phyloP scores from a whole-genome alignment of 2,113 vertebrate genomes.

The rabbit (Oryctolagus cuniculus) region mOryCun1.1 NC_091434.1:43298001-43298500 shows the following conservation, averaged over 20 bases:
- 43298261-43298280: constrained; percentile 53
- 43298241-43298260: constrained; percentile 61
- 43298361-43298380: background rate
- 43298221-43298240: constrained; percentile 62
- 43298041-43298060: too few species aligned
- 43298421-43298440: too few species aligned
- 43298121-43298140: too few species aligned
- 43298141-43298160: too few species aligned
- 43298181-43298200: constrained; percentile 49
- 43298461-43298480: too few species aligned
- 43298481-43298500: too few species aligned
- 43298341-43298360: constrained; percentile 48
- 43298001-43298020: too few species aligned
- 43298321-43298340: background rate
- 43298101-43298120: too few species aligned
- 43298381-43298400: background rate
- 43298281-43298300: background rate
- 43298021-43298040: too few species aligned
- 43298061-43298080: too few species aligned
- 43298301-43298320: background rate
- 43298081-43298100: too few species aligned
- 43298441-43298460: too few species aligned
- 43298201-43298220: constrained; percentile 54
- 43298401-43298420: background rate
- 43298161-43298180: constrained; percentile 72